Evolutionary conservation across 2,797 vertebrate species (phyloP), one percentile per base, ranked within the genome.

Genomic region (Masticophis lateralis): DNA sequence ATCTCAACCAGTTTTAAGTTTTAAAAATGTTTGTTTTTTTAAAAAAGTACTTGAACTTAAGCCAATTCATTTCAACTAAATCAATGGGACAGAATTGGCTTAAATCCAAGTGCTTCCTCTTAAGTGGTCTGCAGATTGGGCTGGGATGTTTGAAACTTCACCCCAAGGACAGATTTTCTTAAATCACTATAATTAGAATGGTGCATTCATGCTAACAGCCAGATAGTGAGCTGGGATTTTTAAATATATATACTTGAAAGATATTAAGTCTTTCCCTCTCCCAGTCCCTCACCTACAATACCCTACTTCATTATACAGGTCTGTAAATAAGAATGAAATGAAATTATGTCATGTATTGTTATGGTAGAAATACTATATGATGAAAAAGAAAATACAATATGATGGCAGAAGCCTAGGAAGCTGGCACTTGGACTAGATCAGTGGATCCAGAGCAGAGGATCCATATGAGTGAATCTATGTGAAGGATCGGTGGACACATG

Each of bases 101-200:
- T 91, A 89, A 91, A 89, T 93, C 90, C 87, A 91, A 91, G 69
- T 86, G 89, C 57, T 91, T 93, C 59, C 61, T 69, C 8, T 83
- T 91, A 93, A 86, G 87, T 89, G 87, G 87, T 74, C 87, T 93
- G 32, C 87, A 93, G 87, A 89, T 56, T 86, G 25, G 69, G 37
- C 51, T 66, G 86, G 57, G 91, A 91, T 43, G n/a, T 89, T 69
- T 94, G 79, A 94, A 60, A 61, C n/a, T 94, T 96, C 86, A 93
- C 93, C 94, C 95, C 93, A 94, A 94, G 69, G 55, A 89, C 22
- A 95, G 27, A 56, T 94, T 92, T 61, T 83, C 87, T 95, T 94
- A 95, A 93, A 89, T 93, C 91, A 61, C 20, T 92, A 25, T 87
- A 93, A 93, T 95, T 94, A 90, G 86, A 89, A 88, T 56, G 56